Evolutionary conservation across 2,797 vertebrate genomes (phyloP).

Genomic region (Protonibea diacanthus): DNA sequence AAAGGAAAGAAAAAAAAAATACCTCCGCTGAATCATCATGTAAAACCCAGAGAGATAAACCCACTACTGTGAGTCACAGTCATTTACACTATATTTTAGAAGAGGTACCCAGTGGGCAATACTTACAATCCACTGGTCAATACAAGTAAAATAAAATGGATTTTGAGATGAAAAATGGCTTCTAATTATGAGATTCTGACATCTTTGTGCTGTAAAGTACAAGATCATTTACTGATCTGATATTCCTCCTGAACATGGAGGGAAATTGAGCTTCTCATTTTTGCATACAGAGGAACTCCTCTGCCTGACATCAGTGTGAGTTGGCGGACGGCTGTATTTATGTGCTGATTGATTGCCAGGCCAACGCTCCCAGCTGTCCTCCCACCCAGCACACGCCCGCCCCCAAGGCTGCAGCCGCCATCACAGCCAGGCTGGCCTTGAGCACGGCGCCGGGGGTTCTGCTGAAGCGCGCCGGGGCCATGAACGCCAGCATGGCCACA

Average conservation of each 20-base stretch:
- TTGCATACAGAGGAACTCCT: slow-evolving; percentile 58
- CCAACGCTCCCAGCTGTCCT: slow-evolving; percentile 68
- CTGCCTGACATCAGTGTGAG: slow-evolving; percentile 69
- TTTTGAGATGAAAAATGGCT: slow-evolving; percentile 27
- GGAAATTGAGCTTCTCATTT: slow-evolving; percentile 38
- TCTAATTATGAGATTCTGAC: slow-evolving; percentile 64
- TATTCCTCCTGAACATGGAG: slow-evolving; percentile 38
- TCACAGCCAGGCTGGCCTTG: slow-evolving; percentile 89
- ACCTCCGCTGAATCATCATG: slow-evolving; percentile 40
- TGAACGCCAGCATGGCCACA: slow-evolving; percentile 90
- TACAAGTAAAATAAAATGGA: slow-evolving; percentile 36
- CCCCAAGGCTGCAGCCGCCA: slow-evolving; percentile 77
- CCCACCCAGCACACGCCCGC: slow-evolving; percentile 83
- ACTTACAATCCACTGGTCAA: slow-evolving; percentile 54
- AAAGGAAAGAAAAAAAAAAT: slow-evolving; percentile 17
- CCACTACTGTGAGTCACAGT: slow-evolving; percentile 46
- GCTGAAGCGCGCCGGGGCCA: slow-evolving; percentile 90
- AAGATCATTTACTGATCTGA: slow-evolving; percentile 58
- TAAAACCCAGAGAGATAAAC: slow-evolving; percentile 30
- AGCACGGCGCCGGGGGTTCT: slow-evolving; percentile 91
- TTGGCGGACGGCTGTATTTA: slow-evolving; percentile 47
- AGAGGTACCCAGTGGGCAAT: slow-evolving; percentile 17
- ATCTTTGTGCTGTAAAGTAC: slow-evolving; percentile 78
- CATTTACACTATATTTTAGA: slow-evolving; percentile 39
- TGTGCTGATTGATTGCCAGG: slow-evolving; percentile 75